A percentile compares a stretch with the other conserved stretches of the same genome.
Conservation (phyloP, 2,797 vertebrate genomes). For the Varecia variegata region DNA sequence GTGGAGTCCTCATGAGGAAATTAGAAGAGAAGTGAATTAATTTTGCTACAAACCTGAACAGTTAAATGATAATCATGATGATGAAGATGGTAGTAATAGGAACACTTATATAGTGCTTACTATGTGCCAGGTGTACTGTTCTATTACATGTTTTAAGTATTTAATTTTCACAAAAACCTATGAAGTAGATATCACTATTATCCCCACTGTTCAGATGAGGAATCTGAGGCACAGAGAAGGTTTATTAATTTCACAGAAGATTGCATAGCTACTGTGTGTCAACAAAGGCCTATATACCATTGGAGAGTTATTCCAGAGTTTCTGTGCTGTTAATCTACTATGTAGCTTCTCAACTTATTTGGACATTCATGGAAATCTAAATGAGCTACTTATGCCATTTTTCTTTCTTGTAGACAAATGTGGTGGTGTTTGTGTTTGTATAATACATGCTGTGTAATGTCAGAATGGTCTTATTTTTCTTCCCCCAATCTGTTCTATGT, state of each 20-base stretch:
- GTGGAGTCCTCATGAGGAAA: neutral
- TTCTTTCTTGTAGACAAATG: neutral
- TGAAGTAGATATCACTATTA: neutral
- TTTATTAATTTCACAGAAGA: neutral
- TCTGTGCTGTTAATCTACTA: neutral
- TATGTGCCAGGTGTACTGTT: neutral
- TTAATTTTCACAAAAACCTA: neutral
- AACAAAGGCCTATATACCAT: neutral
- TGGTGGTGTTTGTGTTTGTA: slow-evolving; percentile 2
- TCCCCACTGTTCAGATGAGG: neutral
- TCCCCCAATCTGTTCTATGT: neutral
- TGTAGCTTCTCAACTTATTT: neutral
- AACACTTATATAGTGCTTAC: neutral
- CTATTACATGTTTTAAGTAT: neutral
- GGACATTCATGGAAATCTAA: neutral
- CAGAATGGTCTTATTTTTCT: neutral
- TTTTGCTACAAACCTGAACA: neutral
- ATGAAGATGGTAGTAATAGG: neutral
- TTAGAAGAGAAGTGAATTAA: neutral
- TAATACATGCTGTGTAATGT: neutral
- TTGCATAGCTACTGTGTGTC: neutral
- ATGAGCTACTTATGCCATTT: neutral
- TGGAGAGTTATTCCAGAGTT: neutral
- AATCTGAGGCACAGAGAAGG: neutral
- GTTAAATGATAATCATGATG: neutral